Evolutionary conservation across 2,888 invertebrate genomes (phyloP), one percentile per base, ranked within the genome.

Genomic region (Hermaeophaga mercurialis): DNA sequence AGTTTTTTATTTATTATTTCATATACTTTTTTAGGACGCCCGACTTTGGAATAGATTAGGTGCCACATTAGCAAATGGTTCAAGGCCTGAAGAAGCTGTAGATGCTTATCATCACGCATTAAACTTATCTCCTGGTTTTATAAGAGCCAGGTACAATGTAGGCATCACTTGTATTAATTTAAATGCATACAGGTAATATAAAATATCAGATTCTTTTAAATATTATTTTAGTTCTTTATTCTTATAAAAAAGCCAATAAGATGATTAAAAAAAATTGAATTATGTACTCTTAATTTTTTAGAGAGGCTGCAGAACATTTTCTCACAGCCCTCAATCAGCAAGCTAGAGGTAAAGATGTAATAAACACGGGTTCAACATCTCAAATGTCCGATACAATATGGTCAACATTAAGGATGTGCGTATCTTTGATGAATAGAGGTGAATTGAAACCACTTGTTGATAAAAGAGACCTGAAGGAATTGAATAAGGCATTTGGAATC

Each of bases 101-200:
- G 90, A 94, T 64, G 97, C 98, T 0, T 99, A 99, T 76, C 90
- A 94, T 73, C 85, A 87, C 70, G 96, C 98, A 28, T 80, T 99
- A 46, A 86, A 90, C 72, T 80, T 97, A 45, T 90, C 93, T 59
- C 99, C 99, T 4, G 97, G 97, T 1, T 99, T 94, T 77, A 94
- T 99, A 61, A 84, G 99, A 56, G 96, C 97, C 5, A 84, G 99
- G 58, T 99, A 96, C 76, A 99, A 99, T 80, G 89, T 99, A 56
- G 98, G 97, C 18, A 96, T 99, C 52, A 94, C 96, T 57, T 99
- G 98, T 75, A 93, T 98, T 79, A 97, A 97, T 79, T 83, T 99
- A 39, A 89, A 91, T 66, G 94, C 95, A 38, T 91, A 97, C 73
- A 73, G 71, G 77, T 77, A 66, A 22, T 22, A 22, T 22, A 3